These are phyloP conservation scores for Tillus elongatus DNA, from an alignment of 2,888 invertebrate species.

Conservation along the genomic window DNA sequence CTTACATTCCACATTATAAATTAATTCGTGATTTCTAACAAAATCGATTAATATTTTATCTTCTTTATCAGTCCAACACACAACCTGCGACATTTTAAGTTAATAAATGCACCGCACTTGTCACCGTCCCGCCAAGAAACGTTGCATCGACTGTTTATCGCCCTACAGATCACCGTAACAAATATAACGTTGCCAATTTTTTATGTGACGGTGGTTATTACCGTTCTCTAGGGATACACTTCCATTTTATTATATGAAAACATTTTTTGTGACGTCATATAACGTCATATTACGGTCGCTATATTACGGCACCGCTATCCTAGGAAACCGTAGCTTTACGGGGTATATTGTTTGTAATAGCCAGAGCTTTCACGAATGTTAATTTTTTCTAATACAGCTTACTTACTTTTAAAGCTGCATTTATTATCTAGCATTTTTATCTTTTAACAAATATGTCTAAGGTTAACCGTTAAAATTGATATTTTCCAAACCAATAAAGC, in stretches of 20 bases:
- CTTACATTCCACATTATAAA: constrained; percentile 10
- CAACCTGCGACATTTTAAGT: too few relatives aligned
- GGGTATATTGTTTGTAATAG: too few relatives aligned
- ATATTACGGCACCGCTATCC: background rate
- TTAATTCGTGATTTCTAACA: constrained; percentile 11
- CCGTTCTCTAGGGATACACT: background rate
- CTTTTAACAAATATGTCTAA: too few relatives aligned
- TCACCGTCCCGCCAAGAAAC: background rate
- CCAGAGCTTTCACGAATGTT: too few relatives aligned
- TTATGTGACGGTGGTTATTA: background rate
- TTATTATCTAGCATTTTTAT: too few relatives aligned
- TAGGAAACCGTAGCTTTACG: too few relatives aligned
- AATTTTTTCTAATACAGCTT: too few relatives aligned
- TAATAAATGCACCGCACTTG: too few relatives aligned
- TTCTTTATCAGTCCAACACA: constrained; percentile 5
- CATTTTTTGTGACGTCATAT: constrained; percentile 1
- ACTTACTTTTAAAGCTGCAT: too few relatives aligned
- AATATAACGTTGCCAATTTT: background rate
- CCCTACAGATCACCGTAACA: background rate
- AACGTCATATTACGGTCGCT: background rate
- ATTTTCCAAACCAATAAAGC: too few relatives aligned
- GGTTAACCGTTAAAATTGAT: too few relatives aligned
- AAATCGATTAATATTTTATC: constrained; percentile 12
- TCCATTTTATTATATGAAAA: background rate
- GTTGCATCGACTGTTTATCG: background rate